phyloP scores from a whole-genome alignment of 2,888 invertebrate species.

The Gymnoscelis rufifasciata region DNA sequence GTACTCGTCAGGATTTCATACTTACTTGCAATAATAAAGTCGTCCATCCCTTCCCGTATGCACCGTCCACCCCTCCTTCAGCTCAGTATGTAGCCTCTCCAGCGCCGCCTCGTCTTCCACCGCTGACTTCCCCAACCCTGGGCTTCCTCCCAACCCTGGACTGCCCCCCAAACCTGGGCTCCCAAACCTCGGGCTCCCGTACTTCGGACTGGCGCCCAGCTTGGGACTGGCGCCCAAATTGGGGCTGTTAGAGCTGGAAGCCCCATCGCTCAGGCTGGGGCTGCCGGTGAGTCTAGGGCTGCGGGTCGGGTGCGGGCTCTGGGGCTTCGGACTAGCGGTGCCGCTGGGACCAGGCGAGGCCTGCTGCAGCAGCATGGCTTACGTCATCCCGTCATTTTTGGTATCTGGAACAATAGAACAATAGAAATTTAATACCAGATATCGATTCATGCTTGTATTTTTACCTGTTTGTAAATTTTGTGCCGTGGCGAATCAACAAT shows the following conservation, averaged over 20 bases:
- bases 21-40: constrained; percentile 95
- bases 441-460: too few species aligned
- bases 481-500: too few species aligned
- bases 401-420: constrained; percentile 46
- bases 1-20: too few species aligned
- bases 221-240: constrained; percentile 45
- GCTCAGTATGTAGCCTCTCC: constrained; percentile 78
- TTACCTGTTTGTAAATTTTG: too few species aligned
- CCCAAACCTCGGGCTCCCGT: constrained; percentile 49
- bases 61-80: constrained; percentile 88
- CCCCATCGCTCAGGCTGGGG: constrained; percentile 55
- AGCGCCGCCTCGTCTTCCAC: constrained; percentile 67
- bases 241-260: constrained; percentile 54
- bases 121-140: constrained; percentile 44
- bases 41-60: constrained; percentile 88
- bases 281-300: constrained; percentile 54
- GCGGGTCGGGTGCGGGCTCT: constrained; percentile 56
- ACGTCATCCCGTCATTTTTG: constrained; percentile 66
- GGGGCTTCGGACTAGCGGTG: constrained; percentile 66
- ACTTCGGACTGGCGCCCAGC: constrained; percentile 46
- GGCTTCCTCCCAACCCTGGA: constrained; percentile 50
- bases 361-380: constrained; percentile 76
- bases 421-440: background rate
- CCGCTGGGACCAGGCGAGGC: constrained; percentile 74
- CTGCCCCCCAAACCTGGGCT: constrained; percentile 53